Conservation (phyloP, 2,113 vertebrate genomes). For the Nothocercus nigrocapillus region DNA sequence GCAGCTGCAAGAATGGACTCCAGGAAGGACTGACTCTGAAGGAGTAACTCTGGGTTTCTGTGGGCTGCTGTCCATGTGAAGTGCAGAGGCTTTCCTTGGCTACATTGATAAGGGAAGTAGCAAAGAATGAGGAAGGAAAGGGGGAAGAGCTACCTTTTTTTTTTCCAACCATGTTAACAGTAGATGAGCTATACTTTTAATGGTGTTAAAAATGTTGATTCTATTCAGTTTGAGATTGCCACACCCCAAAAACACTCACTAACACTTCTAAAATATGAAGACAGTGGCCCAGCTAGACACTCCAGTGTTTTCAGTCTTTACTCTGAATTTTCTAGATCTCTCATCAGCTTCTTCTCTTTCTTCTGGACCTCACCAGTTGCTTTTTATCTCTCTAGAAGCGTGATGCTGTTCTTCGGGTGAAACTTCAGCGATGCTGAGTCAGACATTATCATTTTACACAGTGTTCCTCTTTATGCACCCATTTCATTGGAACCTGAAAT, state of each 20-base stretch:
- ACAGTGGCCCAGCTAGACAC: neutral
- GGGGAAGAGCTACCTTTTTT: too few species aligned
- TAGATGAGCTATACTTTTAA: too few species aligned
- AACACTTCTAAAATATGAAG: neutral
- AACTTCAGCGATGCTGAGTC: neutral
- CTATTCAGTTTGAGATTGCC: too few species aligned
- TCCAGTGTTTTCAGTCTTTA: neutral
- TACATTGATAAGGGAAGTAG: too few species aligned
- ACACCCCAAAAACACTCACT: too few species aligned
- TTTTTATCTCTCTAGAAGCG: neutral
- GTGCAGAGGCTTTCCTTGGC: too few species aligned
- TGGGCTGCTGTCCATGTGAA: neutral
- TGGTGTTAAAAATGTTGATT: too few species aligned
- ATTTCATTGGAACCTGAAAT: neutral
- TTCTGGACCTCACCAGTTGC: neutral
- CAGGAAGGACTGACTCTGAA: neutral
- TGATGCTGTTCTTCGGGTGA: neutral
- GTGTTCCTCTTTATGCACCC: neutral
- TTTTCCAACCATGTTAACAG: too few species aligned
- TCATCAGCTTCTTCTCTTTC: neutral
- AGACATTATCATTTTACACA: neutral
- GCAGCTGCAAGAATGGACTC: fast-evolving
- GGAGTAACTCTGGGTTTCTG: neutral
- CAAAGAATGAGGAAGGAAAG: too few species aligned
- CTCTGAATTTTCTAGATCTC: neutral